Evolutionary conservation across 2,797 vertebrate genomes (phyloP), one percentile per base, ranked within the genome.

Genomic region (Adelosebastes latens): DNA sequence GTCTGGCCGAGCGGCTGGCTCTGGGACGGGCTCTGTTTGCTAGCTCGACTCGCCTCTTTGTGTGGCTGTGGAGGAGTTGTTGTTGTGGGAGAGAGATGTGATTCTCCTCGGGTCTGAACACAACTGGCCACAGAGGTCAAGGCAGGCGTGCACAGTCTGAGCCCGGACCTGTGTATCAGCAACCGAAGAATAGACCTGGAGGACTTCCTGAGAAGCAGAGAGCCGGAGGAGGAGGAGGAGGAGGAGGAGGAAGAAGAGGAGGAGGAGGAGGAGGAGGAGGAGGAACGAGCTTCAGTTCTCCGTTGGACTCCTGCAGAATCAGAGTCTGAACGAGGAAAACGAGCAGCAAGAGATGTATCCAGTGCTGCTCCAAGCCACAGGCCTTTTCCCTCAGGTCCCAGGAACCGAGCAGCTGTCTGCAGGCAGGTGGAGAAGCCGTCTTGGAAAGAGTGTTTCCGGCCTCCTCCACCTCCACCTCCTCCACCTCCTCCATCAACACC

Each of bases 341-440:
- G 78, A 31, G 74, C 72, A 2, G 85, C 22, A 3, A 92, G 77
- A 36, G 81, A 79, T 0, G 89, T 72, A 1, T 89, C 77, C 60
- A 92, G 80, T 0, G 81, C 78, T 1, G 79, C 63, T 34, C 86
- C 85, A 1, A 91, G 89, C 83, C 82, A 79, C 83, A 73, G 29
- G 12, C 85, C 85, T 69, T 89, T 89, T 22, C 90, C 84, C 5
- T 87, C 73, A 2, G 89, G 81, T 18, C 90, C 93, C 83, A 95
- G 88, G 88, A 95, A 95, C 11, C 59, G 82, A 31, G 85, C 22
- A 0, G 94, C 94, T 69, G 62, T 91, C 82, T 89, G 89, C 73
- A 94, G 80, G 84, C 95, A 95, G 53, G 83, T 65, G 55, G 92
- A 92, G 84, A 95, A 92, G 1, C 94, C 95, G 13, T 93, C 92